Conservation (phyloP, 2,888 invertebrate genomes). For the Leucozona laternaria region DNA sequence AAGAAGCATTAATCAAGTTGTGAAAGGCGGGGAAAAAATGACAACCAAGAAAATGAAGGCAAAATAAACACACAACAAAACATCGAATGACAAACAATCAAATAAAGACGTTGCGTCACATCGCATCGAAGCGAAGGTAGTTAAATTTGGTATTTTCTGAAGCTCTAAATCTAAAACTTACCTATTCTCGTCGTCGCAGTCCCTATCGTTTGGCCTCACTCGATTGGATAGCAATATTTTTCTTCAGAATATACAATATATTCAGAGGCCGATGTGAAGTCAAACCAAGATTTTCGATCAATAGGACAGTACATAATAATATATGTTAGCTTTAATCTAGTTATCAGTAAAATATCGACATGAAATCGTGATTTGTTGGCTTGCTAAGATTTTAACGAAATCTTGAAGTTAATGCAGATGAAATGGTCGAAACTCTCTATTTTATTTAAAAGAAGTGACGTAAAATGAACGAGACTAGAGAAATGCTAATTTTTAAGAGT, state of each 20-base stretch:
- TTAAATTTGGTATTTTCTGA: conserved; percentile 18
- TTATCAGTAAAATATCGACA: too few species aligned
- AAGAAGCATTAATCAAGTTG: conserved; percentile 56
- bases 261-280: not conserved
- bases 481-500: too few species aligned
- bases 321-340: too few species aligned
- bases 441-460: too few species aligned
- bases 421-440: too few species aligned
- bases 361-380: too few species aligned
- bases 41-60: conserved; percentile 20
- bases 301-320: too few species aligned
- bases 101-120: conserved; percentile 2
- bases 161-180: conserved; percentile 32
- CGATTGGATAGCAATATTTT: conserved; percentile 29
- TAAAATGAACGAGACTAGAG: too few species aligned
- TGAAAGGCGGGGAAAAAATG: conserved; percentile 26
- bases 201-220: not conserved
- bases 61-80: conserved; percentile 31
- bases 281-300: not conserved
- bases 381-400: too few species aligned
- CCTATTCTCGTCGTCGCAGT: not conserved
- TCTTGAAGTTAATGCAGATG: too few species aligned
- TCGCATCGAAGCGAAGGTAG: conserved; percentile 14
- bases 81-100: not conserved
- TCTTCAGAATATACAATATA: not conserved